These are phyloP conservation scores for Alviniconcha strummeri DNA, from an alignment of 2,888 invertebrate species.

Conservation along the genomic window DNA sequence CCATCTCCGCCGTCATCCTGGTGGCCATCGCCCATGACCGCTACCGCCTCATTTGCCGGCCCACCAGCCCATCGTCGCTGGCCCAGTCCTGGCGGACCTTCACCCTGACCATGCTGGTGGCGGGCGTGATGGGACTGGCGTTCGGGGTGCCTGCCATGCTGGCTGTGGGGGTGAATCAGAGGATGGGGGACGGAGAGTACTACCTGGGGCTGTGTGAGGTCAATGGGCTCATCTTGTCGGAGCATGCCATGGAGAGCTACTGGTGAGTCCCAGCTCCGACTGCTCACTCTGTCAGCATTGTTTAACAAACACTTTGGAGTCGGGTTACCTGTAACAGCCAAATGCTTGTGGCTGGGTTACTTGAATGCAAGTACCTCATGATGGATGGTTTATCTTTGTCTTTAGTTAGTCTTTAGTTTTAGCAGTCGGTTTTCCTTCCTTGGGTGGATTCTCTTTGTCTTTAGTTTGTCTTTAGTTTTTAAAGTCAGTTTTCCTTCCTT, in stretches of 20 bases:
- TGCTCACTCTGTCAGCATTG: too few relatives aligned
- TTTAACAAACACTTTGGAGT: too few relatives aligned
- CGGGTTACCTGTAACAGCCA: too few relatives aligned
- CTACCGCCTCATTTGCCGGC: slow-evolving; percentile 54
- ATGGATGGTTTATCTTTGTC: too few relatives aligned
- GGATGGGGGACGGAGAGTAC: not conserved
- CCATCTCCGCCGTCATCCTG: slow-evolving; percentile 55
- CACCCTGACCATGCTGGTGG: slow-evolving; percentile 44
- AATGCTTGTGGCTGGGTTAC: too few relatives aligned
- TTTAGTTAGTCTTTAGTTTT: too few relatives aligned
- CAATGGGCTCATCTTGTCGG: slow-evolving; percentile 44
- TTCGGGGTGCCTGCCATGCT: slow-evolving; percentile 54
- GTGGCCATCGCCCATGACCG: slow-evolving; percentile 61
- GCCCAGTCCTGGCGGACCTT: slow-evolving; percentile 21
- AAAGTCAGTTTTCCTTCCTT: too few relatives aligned
- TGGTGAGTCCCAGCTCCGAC: slow-evolving; percentile 30
- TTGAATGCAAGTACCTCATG: too few relatives aligned
- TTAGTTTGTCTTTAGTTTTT: too few relatives aligned
- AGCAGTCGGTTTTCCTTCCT: too few relatives aligned
- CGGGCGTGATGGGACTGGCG: slow-evolving; percentile 43
- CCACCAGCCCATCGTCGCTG: not conserved
- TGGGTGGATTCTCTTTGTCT: too few relatives aligned
- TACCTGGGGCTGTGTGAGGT: slow-evolving; percentile 47
- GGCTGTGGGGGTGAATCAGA: slow-evolving; percentile 45
- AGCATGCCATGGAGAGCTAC: slow-evolving; percentile 38